Evolutionary conservation across 2,888 invertebrate species (phyloP).

Genomic region (Didymodactylos carnosus): DNA sequence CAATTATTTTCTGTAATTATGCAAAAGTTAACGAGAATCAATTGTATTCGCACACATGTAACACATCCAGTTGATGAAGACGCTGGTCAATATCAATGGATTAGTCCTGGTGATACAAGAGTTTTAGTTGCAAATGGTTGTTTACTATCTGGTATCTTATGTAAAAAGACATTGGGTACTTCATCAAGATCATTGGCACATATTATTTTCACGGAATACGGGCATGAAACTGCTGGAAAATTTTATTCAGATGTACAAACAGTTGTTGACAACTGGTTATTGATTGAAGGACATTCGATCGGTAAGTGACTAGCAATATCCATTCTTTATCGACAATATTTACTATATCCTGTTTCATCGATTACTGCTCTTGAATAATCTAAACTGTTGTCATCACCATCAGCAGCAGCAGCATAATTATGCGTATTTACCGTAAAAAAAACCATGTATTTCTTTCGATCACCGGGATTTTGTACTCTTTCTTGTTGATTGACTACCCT

Average conservation of each 20-base stretch:
- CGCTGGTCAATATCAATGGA: conserved; percentile 93
- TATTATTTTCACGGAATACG: conserved; percentile 85
- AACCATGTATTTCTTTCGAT: no score
- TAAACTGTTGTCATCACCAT: no score
- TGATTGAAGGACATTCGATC: conserved; percentile 23
- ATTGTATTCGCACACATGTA: conserved; percentile 87
- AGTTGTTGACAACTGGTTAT: conserved; percentile 88
- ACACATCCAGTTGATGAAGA: conserved; percentile 99
- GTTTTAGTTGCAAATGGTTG: conserved; percentile 94
- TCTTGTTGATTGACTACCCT: no score
- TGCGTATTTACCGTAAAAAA: no score
- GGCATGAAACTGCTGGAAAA: conserved; percentile 69
- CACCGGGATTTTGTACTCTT: no score
- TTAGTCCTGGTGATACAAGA: conserved; percentile 96
- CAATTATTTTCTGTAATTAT: conserved; percentile 93
- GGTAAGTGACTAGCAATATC: conserved; percentile 37
- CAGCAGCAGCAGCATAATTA: no score
- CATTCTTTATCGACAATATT: neutral
- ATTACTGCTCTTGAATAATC: no score
- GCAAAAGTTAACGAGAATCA: conserved; percentile 81
- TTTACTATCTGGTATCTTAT: conserved; percentile 86
- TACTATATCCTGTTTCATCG: no score
- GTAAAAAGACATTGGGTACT: conserved; percentile 87
- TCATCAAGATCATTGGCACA: conserved; percentile 90
- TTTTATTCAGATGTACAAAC: conserved; percentile 99